Base-by-base conservation (phyloP, 2,888 invertebrate species). In the Noctua fimbriata region DNA sequence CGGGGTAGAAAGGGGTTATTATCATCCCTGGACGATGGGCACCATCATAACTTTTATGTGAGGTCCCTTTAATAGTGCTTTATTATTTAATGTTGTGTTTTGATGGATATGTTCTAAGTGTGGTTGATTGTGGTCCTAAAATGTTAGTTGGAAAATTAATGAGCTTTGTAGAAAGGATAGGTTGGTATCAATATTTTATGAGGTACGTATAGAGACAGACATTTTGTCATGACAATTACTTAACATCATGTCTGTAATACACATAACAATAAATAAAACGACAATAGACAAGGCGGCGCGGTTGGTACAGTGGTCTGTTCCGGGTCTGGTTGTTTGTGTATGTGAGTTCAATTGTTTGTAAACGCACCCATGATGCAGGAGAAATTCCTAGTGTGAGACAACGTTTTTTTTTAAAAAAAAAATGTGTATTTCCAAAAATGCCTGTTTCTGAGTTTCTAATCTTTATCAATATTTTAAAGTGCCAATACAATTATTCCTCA, bases 21-120 rank as follows among this genome's bases (percentile, higher is more conserved):
- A 75, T 83, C 79, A 69, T 74, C 81, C 81, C 71, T 78, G 86
- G 80, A 79, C 76, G 82, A 67, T 76, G 77, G 66, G 65, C 44
- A 67, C 74, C 84, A 83, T 81, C 78, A 80, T 83, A 81, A 82
- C 79, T 88, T 88, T 86, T 84, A 88, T 84, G 81, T 63, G 69
- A 36, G 58, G 83, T 74, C 84, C 86, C 78, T 86, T 82, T 82
- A 80, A 69, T 87, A 80, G 69, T 77, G 79, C 79, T 86, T 81
- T 67, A 80, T 80, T 82, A 87, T 83, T 86, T 82, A 83, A 72
- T 73, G 70, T 69, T 70, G 55, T 69, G 69, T 66, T 82, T 65
- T 83, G 83, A 83, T 78, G 79, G 76, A 85, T 67, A 79, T 67
- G 80, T 63, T 69, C 58, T 21, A 63, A 76, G 69, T 78, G 72